Evolutionary conservation across 2,888 invertebrate genomes (phyloP).

Genomic region (Pollenia angustigena): DNA sequence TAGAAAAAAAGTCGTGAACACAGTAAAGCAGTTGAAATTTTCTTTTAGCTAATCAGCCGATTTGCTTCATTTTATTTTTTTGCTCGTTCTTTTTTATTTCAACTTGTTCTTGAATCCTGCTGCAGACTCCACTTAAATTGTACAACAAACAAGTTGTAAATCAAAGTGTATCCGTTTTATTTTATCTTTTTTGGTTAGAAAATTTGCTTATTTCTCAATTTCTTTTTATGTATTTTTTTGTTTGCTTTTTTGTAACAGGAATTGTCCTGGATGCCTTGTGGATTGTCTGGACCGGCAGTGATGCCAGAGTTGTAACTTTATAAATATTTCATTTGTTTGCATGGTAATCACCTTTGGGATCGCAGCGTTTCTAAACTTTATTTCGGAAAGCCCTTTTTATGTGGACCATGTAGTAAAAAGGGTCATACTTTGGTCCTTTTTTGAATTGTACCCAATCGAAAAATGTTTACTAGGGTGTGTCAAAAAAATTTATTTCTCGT

Average conservation of each 20-base stretch:
- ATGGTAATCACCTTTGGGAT: no score
- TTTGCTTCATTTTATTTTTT: constrained; percentile 38
- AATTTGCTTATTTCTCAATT: constrained; percentile 71
- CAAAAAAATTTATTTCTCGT: no score
- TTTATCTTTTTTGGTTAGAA: constrained; percentile 40
- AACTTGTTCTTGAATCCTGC: constrained; percentile 40
- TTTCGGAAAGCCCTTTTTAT: no score
- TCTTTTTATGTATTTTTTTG: constrained; percentile 45
- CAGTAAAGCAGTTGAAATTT: constrained; percentile 56
- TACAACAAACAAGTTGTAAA: constrained; percentile 72
- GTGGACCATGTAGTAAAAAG: no score
- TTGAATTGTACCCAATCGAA: no score
- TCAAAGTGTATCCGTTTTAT: constrained; percentile 69
- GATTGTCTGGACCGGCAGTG: constrained; percentile 34
- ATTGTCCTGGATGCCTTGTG: constrained; percentile 52
- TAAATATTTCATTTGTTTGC: no score
- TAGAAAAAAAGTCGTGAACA: constrained; percentile 9
- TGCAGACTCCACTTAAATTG: constrained; percentile 58
- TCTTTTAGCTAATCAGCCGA: constrained; percentile 71
- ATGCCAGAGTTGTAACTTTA: constrained; percentile 20
- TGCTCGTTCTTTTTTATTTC: neutral
- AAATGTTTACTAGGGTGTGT: no score
- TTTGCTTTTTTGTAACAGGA: constrained; percentile 4
- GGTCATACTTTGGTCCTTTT: no score
- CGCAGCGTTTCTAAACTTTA: no score